Conservation (phyloP, 2,888 invertebrate species). For the Ophion obscuratus region DNA sequence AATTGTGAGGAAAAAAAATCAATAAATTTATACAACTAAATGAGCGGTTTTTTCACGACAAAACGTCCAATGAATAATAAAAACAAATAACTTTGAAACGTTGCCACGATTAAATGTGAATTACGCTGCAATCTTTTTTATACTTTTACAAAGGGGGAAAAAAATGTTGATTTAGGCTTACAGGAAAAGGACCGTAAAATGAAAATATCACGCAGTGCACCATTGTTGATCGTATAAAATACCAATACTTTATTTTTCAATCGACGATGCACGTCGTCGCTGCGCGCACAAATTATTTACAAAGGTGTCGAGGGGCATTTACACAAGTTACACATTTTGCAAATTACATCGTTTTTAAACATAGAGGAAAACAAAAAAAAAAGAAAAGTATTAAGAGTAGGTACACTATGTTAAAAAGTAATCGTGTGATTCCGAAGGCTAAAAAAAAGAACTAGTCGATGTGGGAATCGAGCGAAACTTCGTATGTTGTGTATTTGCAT, state of each 20-base stretch:
- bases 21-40: no score
- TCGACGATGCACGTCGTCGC: constrained; percentile 74
- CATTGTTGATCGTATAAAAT: constrained; percentile 78
- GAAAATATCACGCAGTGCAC: constrained; percentile 9
- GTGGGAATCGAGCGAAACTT: constrained; percentile 66
- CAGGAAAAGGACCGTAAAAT: not conserved
- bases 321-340: constrained; percentile 75
- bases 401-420: constrained; percentile 75
- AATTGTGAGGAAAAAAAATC: no score
- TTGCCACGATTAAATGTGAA: no score
- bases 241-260: constrained; percentile 82
- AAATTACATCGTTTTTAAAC: constrained; percentile 72
- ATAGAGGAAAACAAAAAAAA: constrained; percentile 59
- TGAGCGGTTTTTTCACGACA: no score
- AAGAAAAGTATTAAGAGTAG: constrained; percentile 69
- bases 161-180: not conserved
- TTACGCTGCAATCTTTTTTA: no score
- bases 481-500: constrained; percentile 33
- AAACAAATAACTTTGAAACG: no score
- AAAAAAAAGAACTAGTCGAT: constrained; percentile 67
- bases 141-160: not conserved
- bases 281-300: constrained; percentile 76
- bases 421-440: constrained; percentile 69
- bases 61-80: no score
- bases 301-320: constrained; percentile 74